phyloP scores from a whole-genome alignment of 2,888 invertebrate species.

The Desoria tigrina region DNA sequence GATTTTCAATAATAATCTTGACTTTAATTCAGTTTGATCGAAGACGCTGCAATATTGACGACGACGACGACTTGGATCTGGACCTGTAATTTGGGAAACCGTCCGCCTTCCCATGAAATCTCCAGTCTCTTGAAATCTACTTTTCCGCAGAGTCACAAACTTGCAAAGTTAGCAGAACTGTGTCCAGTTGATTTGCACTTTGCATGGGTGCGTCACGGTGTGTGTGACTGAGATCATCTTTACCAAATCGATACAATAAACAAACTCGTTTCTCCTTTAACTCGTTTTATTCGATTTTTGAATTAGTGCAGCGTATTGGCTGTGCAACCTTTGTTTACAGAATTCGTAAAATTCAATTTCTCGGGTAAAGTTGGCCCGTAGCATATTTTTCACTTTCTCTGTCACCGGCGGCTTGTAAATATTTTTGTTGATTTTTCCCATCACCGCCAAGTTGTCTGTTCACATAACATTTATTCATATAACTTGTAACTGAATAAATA shows the following conservation, averaged over 20 bases:
- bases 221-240: too few relatives aligned
- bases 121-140: not conserved
- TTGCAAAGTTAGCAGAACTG: too few relatives aligned
- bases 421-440: conserved; percentile 71
- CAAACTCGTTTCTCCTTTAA: not conserved
- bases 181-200: too few relatives aligned
- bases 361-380: conserved; percentile 79
- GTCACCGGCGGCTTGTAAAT: conserved; percentile 84
- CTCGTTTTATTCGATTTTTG: conserved; percentile 14
- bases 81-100: conserved; percentile 13
- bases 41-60: conserved; percentile 26
- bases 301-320: conserved; percentile 69
- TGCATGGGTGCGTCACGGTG: too few relatives aligned
- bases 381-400: conserved; percentile 80
- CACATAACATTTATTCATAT: conserved; percentile 21
- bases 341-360: conserved; percentile 92
- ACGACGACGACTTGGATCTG: conserved; percentile 35
- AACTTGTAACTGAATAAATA: not conserved
- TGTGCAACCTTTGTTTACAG: conserved; percentile 78
- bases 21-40: conserved; percentile 31
- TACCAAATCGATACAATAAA: not conserved
- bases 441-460: conserved; percentile 53
- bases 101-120: not conserved
- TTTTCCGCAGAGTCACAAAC: too few relatives aligned
- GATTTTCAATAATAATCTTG: not conserved